Evolutionary conservation across 2,113 vertebrate species (phyloP), one percentile per base, ranked within the genome.

Genomic region (Psilopsiagon aymara): DNA sequence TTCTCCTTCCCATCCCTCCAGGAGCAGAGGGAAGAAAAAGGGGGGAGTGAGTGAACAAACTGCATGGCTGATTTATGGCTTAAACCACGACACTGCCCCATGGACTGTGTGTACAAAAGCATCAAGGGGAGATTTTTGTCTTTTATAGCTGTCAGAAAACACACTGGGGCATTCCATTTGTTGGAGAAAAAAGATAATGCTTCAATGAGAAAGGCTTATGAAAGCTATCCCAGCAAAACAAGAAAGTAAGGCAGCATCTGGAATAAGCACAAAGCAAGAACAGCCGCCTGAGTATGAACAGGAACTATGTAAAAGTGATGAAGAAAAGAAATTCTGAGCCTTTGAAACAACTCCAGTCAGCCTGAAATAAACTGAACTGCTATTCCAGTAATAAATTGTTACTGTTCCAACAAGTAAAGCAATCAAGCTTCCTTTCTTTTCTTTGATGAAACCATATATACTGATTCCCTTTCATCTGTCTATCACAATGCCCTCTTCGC

Each of bases 281-380:
- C 35, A 76, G 15, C 17, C 2, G 0, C 17, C 35, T 1, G 0
- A 74, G 16, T 93, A 41, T 51, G 64, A 91, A 86, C 27, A 21
- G 47, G 24, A 90, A 71, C 77, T 60, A 52, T 43, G 41, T 35
- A 82, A 81, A 91, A 86, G 41, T n/a, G 16, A 51, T 4, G 12
- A 86, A 88, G 21, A 82, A 91, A 91, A 86, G 57, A 94, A 94
- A 96, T 43, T 68, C 80, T 82, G 76, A 81, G 53, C 35, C 52
- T 85, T 89, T 86, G 96, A 93, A 95, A 94, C 41, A 92, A 60
- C 88, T 94, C 82, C 84, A 95, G 74, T 79, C 71, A 94, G 39
- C 39, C 87, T 88, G 73, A 97, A 96, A 95, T 64, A 94, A 92
- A 86, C 39, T 17, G 31, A 29, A 70, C 17, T 78, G 43, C 62